phyloP scores from a whole-genome alignment of 2,797 vertebrate species.

The Salmo trutta region DNA sequence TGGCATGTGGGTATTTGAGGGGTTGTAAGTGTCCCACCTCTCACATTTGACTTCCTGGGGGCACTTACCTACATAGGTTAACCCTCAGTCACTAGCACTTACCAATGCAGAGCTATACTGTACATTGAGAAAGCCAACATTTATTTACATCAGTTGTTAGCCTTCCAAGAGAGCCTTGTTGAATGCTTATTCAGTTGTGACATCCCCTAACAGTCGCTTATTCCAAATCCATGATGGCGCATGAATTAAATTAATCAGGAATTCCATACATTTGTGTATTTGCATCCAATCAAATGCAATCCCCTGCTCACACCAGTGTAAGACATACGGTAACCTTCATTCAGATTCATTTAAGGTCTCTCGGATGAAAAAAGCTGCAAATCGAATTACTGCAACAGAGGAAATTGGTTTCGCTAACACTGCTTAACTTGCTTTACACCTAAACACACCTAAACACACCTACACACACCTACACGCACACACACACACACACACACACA shows the following conservation, averaged over 20 bases:
- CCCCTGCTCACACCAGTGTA: constrained; percentile 4
- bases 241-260: constrained; percentile 25
- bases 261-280: constrained; percentile 14
- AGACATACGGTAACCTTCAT: constrained; percentile 8
- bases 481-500: not conserved
- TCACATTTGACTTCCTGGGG: constrained; percentile 18
- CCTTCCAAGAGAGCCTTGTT: constrained; percentile 8
- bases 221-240: constrained; percentile 17
- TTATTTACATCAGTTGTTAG: constrained; percentile 10
- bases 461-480: too few species aligned
- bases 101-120: not conserved
- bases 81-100: constrained; percentile 10
- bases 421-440: constrained; percentile 16
- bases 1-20: constrained; percentile 19
- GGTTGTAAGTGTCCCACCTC: constrained; percentile 24
- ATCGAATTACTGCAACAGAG: constrained; percentile 15
- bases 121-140: not conserved
- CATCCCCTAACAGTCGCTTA: constrained; percentile 26
- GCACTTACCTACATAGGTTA: constrained; percentile 21
- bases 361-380: constrained; percentile 6
- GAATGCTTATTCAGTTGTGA: constrained; percentile 31
- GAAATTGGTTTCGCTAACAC: constrained; percentile 23
- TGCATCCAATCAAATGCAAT: constrained; percentile 6
- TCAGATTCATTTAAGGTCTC: constrained; percentile 21
- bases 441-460: too few species aligned